phyloP scores from a whole-genome alignment of 2,888 invertebrate genomes.

The Anthrax anthrax region DNA sequence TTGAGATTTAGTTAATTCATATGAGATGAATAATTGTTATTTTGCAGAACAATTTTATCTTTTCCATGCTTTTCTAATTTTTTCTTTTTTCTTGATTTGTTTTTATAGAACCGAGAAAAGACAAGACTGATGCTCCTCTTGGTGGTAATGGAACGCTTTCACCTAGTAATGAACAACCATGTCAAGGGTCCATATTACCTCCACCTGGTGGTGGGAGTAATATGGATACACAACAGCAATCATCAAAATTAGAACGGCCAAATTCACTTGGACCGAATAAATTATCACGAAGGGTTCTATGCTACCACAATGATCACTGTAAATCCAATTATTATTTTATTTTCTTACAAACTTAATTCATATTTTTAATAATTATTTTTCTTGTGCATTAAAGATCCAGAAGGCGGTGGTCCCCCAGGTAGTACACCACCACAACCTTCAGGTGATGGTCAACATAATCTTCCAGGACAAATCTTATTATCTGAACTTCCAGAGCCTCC shows the following conservation, averaged over 20 bases:
- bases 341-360: not conserved
- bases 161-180: slow-evolving; percentile 41
- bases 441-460: slow-evolving; percentile 26
- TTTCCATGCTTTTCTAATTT: not conserved
- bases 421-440: slow-evolving; percentile 31
- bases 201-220: slow-evolving; percentile 36
- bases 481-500: slow-evolving; percentile 85
- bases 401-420: slow-evolving; percentile 35
- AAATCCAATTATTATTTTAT: slow-evolving; percentile 24
- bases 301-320: slow-evolving; percentile 67
- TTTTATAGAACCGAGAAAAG: slow-evolving; percentile 80
- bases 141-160: slow-evolving; percentile 46
- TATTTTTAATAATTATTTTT: not conserved
- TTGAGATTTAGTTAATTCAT: too few relatives aligned
- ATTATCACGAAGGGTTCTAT: slow-evolving; percentile 60
- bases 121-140: slow-evolving; percentile 61
- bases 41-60: too few relatives aligned
- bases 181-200: slow-evolving; percentile 31
- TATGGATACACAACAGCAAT: slow-evolving; percentile 22
- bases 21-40: too few relatives aligned
- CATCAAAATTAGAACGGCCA: slow-evolving; percentile 60
- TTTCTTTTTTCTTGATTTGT: slow-evolving; percentile 18
- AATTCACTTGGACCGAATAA: slow-evolving; percentile 65
- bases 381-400: slow-evolving; percentile 38
- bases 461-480: slow-evolving; percentile 49